Evolutionary conservation across 2,113 vertebrate genomes (phyloP).

Genomic region (Dendrocopos noguchii): DNA sequence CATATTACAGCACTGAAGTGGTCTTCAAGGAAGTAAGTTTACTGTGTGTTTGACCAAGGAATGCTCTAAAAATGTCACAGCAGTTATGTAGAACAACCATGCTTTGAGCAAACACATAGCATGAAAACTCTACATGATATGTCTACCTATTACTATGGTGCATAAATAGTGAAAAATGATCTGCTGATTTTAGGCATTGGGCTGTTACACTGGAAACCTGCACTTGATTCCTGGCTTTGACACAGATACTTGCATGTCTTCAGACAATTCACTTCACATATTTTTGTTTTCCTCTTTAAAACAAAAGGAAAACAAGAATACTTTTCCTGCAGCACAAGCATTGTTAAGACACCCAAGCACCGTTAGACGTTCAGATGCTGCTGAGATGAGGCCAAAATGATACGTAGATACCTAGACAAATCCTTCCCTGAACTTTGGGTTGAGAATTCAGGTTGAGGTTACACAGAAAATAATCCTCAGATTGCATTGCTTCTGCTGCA

Average conservation of each 20-base stretch:
- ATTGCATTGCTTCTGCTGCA: background rate
- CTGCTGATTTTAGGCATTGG: background rate
- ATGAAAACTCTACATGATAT: background rate
- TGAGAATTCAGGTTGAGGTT: background rate
- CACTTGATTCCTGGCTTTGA: background rate
- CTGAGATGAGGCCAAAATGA: background rate
- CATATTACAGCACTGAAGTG: background rate
- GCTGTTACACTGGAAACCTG: background rate
- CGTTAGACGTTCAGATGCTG: background rate
- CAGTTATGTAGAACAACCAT: background rate
- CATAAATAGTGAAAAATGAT: background rate
- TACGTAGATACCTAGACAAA: background rate
- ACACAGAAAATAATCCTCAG: background rate
- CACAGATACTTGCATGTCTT: background rate
- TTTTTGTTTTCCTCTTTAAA: constrained; percentile 1
- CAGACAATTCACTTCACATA: background rate
- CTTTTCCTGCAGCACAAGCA: background rate
- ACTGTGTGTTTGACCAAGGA: constrained; percentile 9
- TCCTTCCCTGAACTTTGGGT: background rate
- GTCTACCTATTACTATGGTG: background rate
- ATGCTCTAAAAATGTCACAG: background rate
- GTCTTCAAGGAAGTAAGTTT: background rate
- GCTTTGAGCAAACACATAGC: background rate
- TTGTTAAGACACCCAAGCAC: background rate
- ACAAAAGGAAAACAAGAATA: background rate